Base-by-base conservation (phyloP, 2,113 vertebrate species). In the Archocentrus centrarchus region DNA sequence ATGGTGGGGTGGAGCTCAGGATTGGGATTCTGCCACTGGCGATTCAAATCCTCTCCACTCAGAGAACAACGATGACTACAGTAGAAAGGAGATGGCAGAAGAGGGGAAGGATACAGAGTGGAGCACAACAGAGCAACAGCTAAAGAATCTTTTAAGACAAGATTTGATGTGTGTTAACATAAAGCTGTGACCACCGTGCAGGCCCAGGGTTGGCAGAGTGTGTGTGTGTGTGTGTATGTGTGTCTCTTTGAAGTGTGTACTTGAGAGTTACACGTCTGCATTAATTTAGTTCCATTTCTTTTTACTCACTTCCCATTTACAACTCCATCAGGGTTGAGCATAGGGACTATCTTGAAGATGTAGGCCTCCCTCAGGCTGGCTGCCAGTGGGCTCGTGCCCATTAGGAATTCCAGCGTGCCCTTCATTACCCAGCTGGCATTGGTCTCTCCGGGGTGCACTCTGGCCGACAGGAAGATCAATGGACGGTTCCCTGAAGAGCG, bases 371-470 rank as follows among this genome's bases (percentile, higher is more conserved):
- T 96, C 77, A 99, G 96, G 89, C 93, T 97, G 59, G 97, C 97
- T 14, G 98, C 98, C 87, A 96, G 92, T 18, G 97, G 94, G 88
- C 93, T 97, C 90, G 93, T 96, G 92, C 98, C 96, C 97, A 99
- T 97, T 92, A 99, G 97, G 92, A 97, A 99, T 90, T 99, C 98
- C 95, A 99, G 90, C 0, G 97, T 98, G 91, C 98, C 98, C 93
- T 99, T 99, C 98, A 99, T 99, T 91, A 99, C 98, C 98, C 98
- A 99, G 93, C 98, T 99, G 84, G 98, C 96, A 11, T 99, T 99
- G 75, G 98, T 99, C 94, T 99, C 98, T 90, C 98, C 98, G 55
- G 98, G 98, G 95, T 99, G 98, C 27, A 99, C 98, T 89, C 98
- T 96, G 70, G 98, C 96, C 53, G 97, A 97, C n/a, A 99, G 94